A percentile compares a stretch with the other conserved stretches of the same genome.
phyloP scores from a whole-genome alignment of 2,888 invertebrate species.

The Erebia palarica region DNA sequence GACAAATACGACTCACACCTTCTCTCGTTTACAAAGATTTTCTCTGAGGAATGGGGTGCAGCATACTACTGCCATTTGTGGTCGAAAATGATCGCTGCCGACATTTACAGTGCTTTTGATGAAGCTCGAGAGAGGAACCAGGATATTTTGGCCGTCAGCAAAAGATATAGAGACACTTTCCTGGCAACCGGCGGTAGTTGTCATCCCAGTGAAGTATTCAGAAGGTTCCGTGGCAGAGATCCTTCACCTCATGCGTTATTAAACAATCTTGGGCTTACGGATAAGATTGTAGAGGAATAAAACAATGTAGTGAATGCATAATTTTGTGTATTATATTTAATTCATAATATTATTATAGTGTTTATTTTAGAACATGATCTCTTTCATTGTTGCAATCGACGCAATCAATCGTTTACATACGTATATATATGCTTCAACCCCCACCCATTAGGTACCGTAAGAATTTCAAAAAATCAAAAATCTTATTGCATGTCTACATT shows the following conservation, averaged over 20 bases:
- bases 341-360: constrained; percentile 57
- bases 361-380: constrained; percentile 47
- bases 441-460: too few relatives aligned
- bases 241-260: constrained; percentile 92
- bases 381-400: constrained; percentile 24
- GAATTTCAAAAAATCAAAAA: too few relatives aligned
- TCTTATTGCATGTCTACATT: too few relatives aligned
- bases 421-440: too few relatives aligned
- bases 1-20: constrained; percentile 92
- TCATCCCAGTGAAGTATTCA: constrained; percentile 92
- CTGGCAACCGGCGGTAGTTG: constrained; percentile 91
- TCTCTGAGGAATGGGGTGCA: constrained; percentile 92
- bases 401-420: too few relatives aligned
- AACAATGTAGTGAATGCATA: constrained; percentile 33
- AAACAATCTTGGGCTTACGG: constrained; percentile 82
- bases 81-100: constrained; percentile 95
- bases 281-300: constrained; percentile 61
- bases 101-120: constrained; percentile 92
- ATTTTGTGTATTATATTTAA: constrained; percentile 48
- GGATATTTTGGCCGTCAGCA: constrained; percentile 83
- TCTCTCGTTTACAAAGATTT: constrained; percentile 91
- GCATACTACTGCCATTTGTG: constrained; percentile 93
- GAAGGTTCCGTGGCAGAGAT: constrained; percentile 95
- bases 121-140: constrained; percentile 83
- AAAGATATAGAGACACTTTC: constrained; percentile 91